Conservation (phyloP, 2,888 invertebrate species). For the Epistrophe grossulariae region DNA sequence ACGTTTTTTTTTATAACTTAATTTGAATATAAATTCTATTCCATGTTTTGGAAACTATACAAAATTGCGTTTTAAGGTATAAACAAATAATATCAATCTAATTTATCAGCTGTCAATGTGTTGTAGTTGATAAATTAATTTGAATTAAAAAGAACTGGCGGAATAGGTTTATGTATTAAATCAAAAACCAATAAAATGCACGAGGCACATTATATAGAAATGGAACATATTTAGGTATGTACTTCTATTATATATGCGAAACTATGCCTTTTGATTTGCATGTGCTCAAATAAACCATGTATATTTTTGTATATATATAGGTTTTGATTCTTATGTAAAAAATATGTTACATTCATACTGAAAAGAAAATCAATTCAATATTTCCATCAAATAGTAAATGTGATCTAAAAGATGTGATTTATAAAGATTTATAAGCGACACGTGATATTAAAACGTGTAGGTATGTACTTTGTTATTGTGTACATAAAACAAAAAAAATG, state of each 20-base stretch:
- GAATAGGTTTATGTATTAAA: not conserved
- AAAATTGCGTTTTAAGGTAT: not conserved
- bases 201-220: not conserved
- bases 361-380: constrained; percentile 5
- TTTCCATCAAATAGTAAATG: constrained; percentile 9
- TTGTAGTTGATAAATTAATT: constrained; percentile 25
- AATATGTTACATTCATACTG: constrained; percentile 14
- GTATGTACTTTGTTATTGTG: constrained; percentile 17
- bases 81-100: not conserved
- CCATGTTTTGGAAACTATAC: not conserved
- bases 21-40: not conserved
- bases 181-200: constrained; percentile 14
- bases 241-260: not conserved
- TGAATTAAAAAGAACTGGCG: constrained; percentile 2
- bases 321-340: constrained; percentile 28
- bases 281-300: constrained; percentile 40
- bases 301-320: constrained; percentile 7
- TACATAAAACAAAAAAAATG: constrained; percentile 43
- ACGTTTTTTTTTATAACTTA: not conserved
- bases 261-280: constrained; percentile 21
- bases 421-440: constrained; percentile 42
- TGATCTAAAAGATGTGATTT: not conserved
- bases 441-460: constrained; percentile 49
- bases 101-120: not conserved
- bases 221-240: not conserved